These are phyloP conservation scores for Nephila pilipes DNA, from an alignment of 1,140 invertebrate species.

Conservation along the genomic window DNA sequence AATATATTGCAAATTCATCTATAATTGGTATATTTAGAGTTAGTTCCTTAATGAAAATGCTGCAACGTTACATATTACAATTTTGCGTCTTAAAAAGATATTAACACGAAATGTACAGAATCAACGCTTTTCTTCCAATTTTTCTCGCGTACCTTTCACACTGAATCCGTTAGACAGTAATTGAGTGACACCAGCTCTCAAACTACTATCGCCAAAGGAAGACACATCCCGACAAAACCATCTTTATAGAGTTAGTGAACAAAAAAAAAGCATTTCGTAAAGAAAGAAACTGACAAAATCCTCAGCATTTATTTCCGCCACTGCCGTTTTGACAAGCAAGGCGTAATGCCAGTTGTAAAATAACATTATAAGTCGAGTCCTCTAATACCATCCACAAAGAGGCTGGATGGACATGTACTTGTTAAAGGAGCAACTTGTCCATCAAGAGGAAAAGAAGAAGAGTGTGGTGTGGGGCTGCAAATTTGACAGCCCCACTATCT, in stretches of 20 bases:
- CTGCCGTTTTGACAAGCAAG: constrained; percentile 40
- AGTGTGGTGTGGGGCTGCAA: not conserved
- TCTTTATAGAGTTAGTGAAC: constrained; percentile 11
- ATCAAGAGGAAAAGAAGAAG: constrained; percentile 38
- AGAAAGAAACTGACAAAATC: constrained; percentile 66
- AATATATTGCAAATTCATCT: too few relatives aligned
- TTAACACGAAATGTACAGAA: too few relatives aligned
- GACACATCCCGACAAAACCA: not conserved
- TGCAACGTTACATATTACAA: too few relatives aligned
- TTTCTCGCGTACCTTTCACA: too few relatives aligned
- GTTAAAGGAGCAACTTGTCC: constrained; percentile 53
- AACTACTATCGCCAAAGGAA: not conserved
- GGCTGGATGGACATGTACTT: constrained; percentile 48
- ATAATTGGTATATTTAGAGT: too few relatives aligned
- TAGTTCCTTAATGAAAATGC: too few relatives aligned
- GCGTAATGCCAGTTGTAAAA: constrained; percentile 73
- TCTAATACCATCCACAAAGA: constrained; percentile 40
- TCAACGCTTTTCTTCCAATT: too few relatives aligned
- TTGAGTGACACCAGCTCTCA: not conserved
- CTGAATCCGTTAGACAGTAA: not conserved
- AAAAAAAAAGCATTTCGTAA: constrained; percentile 3
- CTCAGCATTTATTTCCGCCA: constrained; percentile 66
- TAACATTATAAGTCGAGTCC: constrained; percentile 55
- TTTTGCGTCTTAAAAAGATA: too few relatives aligned
- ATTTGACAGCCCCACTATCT: constrained; percentile 34